A percentile compares a stretch with the other conserved stretches of the same genome.
These are phyloP conservation scores for Pitta sordida DNA, from an alignment of 2,113 vertebrate genomes.

Conservation along the genomic window DNA sequence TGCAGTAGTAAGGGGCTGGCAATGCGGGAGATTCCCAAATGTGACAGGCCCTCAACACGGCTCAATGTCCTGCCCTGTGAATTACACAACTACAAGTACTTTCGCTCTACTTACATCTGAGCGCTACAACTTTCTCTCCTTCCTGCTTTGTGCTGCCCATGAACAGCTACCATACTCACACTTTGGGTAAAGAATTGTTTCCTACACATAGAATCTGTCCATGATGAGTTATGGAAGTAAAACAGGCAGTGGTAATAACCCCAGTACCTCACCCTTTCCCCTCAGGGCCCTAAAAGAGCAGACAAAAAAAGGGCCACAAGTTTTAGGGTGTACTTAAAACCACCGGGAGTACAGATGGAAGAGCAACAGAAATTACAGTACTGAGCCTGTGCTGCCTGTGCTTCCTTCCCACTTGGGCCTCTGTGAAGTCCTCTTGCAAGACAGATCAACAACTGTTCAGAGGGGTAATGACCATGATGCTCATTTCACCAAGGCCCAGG, in stretches of 20 bases:
- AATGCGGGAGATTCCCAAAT: background rate
- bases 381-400: background rate
- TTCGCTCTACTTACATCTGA: rapidly evolving
- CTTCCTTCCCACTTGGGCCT: background rate
- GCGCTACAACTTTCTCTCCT: background rate
- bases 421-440: background rate
- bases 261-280: background rate
- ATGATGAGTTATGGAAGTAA: background rate
- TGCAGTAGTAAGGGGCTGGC: rapidly evolving
- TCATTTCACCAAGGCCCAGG: background rate
- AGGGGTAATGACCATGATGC: background rate
- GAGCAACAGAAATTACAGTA: background rate
- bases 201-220: background rate
- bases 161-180: background rate
- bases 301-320: background rate
- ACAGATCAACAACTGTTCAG: background rate
- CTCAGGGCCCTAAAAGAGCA: background rate
- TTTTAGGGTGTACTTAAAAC: background rate
- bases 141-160: background rate
- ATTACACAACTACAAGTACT: background rate
- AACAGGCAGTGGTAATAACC: background rate
- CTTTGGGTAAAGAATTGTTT: background rate
- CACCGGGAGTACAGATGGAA: background rate
- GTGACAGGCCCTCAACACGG: rapidly evolving
- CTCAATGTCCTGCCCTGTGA: background rate